Evolutionary conservation across 2,797 vertebrate species (phyloP), one percentile per base, ranked within the genome.

Genomic region (Rhinichthys osculus): DNA sequence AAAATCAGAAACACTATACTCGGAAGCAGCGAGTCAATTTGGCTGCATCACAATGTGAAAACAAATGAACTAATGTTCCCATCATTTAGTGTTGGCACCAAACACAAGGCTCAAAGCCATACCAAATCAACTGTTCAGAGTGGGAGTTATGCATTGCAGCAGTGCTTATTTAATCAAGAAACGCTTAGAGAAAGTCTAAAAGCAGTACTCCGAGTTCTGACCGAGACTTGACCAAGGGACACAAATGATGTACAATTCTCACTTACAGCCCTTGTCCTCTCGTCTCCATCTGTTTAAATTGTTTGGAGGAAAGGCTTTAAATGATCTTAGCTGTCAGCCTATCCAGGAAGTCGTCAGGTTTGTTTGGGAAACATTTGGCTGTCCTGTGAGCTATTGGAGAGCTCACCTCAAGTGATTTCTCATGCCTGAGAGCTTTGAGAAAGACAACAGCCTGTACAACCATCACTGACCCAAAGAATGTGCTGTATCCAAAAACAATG

Each of bases 221-320:
- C 62, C 76, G 30, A 86, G 47, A 83, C 30, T 33, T 62, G 62
- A 33, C 27, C 64, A 52, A 19, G 87, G 83, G 86, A 86, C 86
- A 9, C 11, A 44, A 42, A 33, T 38, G 23, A 8, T 52, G 69
- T 44, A 27, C 59, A 78, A 42, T 78, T 57, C 54, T 72, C 35
- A 47, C 59, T 76, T 81, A 52, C 77, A 77, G 78, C 27, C 27
- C 50, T 42, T 71, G 74, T 84, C 82, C 62, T 27, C 69, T 77
- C 8, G 52, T 27, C 59, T 84, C 83, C 88, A 88, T 90, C 89
- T 90, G 89, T 79, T 89, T 81, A 88, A 84, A 85, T 54, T 78
- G 88, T 90, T 88, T 88, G 33, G 50, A 78, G 62, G 33, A 81
- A 89, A 85, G 86, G 35, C 54, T 76, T 78, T 84, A 79, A 85